These are phyloP conservation scores for Pitta sordida DNA, from an alignment of 2,113 vertebrate species.

Conservation along the genomic window DNA sequence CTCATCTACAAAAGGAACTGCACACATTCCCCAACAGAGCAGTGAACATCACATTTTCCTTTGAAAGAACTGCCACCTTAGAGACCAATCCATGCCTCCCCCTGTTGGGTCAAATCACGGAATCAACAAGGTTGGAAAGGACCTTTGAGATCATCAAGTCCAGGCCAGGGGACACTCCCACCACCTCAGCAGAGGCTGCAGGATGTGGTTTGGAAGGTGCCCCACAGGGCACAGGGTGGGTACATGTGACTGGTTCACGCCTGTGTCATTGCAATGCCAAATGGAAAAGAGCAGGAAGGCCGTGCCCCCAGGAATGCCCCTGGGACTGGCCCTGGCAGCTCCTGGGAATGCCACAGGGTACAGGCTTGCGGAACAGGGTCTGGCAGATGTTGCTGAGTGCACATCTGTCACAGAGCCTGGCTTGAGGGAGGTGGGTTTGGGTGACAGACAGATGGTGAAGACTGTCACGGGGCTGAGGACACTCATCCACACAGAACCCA, in stretches of 20 bases:
- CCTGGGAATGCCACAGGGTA: background rate
- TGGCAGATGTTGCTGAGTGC: background rate
- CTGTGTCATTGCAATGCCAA: background rate
- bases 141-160: too few species aligned
- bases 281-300: background rate
- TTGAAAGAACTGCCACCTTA: background rate
- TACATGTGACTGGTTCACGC: accelerated
- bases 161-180: background rate
- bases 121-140: too few species aligned
- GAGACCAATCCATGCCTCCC: background rate
- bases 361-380: background rate
- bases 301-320: background rate
- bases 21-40: background rate
- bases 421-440: background rate
- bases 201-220: accelerated
- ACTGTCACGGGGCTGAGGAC: background rate
- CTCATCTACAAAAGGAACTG: background rate
- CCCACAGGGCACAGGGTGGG: background rate
- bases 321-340: background rate
- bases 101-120: background rate
- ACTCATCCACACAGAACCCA: background rate
- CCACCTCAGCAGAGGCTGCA: background rate
- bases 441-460: background rate
- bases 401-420: background rate
- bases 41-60: background rate